Percentiles rank a stretch among this genome's conserved stretches.
Evolutionary conservation across 2,888 invertebrate genomes (phyloP).

Genomic region (Leptarthrus brevirostris): DNA sequence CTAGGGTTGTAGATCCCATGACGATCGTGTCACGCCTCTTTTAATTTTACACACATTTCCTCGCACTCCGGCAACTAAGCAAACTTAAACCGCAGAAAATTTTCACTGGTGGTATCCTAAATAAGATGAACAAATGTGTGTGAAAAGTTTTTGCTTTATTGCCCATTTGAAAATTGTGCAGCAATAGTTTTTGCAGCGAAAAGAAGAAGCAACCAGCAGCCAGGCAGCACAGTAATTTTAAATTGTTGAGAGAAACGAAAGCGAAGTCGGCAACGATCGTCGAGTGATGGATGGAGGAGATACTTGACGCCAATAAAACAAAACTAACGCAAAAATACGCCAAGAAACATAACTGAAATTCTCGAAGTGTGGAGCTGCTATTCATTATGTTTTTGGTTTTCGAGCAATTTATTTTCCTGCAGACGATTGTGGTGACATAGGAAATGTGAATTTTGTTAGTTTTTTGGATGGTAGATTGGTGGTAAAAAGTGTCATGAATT

Average conservation of each 20-base stretch:
- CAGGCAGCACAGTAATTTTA: background rate
- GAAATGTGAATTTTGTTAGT: background rate
- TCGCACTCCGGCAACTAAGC: background rate
- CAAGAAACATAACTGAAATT: constrained; percentile 56
- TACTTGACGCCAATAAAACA: constrained; percentile 10
- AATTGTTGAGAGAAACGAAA: background rate
- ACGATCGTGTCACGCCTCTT: constrained; percentile 10
- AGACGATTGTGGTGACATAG: constrained; percentile 1
- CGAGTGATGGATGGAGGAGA: constrained; percentile 33
- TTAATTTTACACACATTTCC: constrained; percentile 7
- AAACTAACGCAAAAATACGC: background rate
- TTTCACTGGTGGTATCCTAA: background rate
- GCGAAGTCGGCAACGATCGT: background rate
- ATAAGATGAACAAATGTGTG: background rate
- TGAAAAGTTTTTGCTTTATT: background rate
- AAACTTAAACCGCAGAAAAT: background rate
- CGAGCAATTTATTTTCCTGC: constrained; percentile 14
- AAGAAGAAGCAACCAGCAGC: background rate
- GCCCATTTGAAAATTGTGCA: background rate
- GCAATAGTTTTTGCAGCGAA: background rate
- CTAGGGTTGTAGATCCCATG: background rate
- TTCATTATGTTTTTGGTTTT: constrained; percentile 50
- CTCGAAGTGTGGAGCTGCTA: constrained; percentile 57
- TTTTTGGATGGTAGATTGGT: background rate
- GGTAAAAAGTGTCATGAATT: background rate